Conservation (phyloP, 2,113 vertebrate species). For the Mormoops blainvillei region DNA sequence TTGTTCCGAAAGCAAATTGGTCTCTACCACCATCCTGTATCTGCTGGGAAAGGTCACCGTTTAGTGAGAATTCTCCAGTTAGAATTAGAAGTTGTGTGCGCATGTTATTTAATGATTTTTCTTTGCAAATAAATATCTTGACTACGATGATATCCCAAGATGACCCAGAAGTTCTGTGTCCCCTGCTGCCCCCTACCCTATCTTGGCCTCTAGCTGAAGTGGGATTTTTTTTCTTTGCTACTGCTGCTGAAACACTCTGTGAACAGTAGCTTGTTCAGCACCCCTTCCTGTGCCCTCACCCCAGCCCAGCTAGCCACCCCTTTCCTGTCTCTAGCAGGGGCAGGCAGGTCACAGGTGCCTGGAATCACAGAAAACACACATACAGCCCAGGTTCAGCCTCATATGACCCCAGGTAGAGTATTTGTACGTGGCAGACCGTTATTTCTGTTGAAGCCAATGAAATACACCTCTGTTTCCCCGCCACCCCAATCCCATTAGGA, state of each 20-base stretch:
- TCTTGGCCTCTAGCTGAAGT: not conserved
- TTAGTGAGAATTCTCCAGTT: not conserved
- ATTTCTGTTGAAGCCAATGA: not conserved
- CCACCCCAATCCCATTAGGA: not conserved
- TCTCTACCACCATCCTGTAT: not conserved
- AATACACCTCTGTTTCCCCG: not conserved
- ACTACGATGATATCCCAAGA: not conserved
- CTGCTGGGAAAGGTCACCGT: constrained; percentile 26
- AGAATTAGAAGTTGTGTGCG: constrained; percentile 13
- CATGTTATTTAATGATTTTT: not conserved
- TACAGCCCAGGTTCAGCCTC: not conserved
- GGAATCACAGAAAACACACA: not conserved
- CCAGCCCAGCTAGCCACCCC: not conserved
- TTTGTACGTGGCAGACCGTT: not conserved
- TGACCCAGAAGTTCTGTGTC: not conserved
- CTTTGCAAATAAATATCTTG: not conserved
- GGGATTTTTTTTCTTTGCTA: not conserved
- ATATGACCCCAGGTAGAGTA: not conserved
- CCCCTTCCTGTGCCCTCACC: not conserved
- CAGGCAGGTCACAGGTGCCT: not conserved
- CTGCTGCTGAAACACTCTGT: not conserved
- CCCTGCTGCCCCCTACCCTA: not conserved
- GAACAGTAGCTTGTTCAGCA: not conserved
- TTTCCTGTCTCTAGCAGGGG: not conserved
- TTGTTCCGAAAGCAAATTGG: constrained; percentile 29